A percentile compares a stretch with the other conserved stretches of the same genome.
These are phyloP conservation scores for human DNA, from an alignment of 2,113 vertebrate species.

Conservation along the genomic window DNA sequence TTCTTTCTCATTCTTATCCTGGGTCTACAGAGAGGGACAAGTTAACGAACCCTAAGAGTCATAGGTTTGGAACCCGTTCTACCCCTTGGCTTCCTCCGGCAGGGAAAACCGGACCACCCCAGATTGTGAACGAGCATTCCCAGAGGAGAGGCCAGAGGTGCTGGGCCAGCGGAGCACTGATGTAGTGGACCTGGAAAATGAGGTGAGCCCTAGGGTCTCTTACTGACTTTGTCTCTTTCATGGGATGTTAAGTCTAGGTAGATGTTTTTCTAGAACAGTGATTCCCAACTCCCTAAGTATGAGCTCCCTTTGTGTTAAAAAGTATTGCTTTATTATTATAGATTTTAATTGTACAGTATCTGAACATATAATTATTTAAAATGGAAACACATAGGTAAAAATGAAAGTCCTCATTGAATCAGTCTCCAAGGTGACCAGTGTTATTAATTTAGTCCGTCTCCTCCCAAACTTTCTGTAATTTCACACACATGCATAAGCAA, in stretches of 20 bases:
- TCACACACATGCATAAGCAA: not conserved
- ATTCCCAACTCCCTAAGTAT: not conserved
- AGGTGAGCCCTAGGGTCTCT: constrained; percentile 77
- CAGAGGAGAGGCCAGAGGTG: constrained; percentile 69
- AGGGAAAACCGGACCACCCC: constrained; percentile 85
- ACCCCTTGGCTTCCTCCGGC: constrained; percentile 8
- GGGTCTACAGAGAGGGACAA: not conserved
- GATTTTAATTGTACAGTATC: not conserved
- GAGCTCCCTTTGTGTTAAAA: constrained; percentile 8
- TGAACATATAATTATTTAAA: not conserved
- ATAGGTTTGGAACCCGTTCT: not conserved
- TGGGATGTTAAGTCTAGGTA: not conserved
- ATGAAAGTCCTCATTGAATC: not conserved
- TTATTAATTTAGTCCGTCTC: not conserved
- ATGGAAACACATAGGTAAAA: constrained; percentile 12
- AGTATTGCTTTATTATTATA: not conserved
- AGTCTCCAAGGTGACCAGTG: not conserved
- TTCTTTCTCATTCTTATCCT: not conserved
- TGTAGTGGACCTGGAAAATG: constrained; percentile 79
- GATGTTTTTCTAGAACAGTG: not conserved
- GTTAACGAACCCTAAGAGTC: not conserved
- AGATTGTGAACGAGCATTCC: constrained; percentile 86
- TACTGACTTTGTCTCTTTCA: not conserved
- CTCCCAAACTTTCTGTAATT: not conserved
- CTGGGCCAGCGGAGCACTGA: constrained; percentile 74